Evolutionary conservation across 2,888 invertebrate genomes (phyloP).

Genomic region (Micoletzkya japonica): DNA sequence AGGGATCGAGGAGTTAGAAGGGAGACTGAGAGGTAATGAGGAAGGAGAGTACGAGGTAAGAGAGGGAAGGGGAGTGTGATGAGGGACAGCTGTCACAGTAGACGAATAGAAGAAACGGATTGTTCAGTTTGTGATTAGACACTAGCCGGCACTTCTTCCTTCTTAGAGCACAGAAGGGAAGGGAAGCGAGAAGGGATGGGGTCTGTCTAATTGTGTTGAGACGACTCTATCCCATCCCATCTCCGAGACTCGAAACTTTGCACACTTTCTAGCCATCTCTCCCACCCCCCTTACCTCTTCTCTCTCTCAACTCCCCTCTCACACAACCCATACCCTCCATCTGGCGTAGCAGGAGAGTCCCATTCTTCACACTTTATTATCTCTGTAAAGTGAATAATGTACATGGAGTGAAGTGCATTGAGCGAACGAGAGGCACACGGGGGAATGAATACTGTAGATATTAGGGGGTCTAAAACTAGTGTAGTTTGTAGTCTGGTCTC

Average conservation of each 20-base stretch:
- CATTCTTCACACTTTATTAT: too few relatives aligned
- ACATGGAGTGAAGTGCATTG: too few relatives aligned
- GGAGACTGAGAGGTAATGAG: slow-evolving; percentile 4
- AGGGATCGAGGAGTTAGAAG: neutral
- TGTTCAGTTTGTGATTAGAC: neutral
- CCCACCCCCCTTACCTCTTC: neutral
- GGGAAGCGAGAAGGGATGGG: neutral
- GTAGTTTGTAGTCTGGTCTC: too few relatives aligned
- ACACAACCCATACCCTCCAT: too few relatives aligned
- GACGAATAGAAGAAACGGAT: neutral
- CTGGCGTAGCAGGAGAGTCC: too few relatives aligned
- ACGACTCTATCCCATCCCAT: slow-evolving; percentile 3
- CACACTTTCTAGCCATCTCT: neutral
- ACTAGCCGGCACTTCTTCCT: neutral
- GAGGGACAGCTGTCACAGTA: neutral
- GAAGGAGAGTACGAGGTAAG: neutral
- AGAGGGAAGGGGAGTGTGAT: neutral
- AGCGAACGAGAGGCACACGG: too few relatives aligned
- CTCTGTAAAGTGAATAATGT: too few relatives aligned
- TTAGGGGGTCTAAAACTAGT: neutral
- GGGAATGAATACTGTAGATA: neutral
- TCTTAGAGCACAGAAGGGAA: neutral
- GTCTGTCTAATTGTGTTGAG: neutral
- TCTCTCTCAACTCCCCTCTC: neutral
- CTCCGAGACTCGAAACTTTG: neutral